A percentile compares a stretch with the other conserved stretches of the same genome.
These are phyloP conservation scores for Melitaea athalia DNA, from an alignment of 2,888 invertebrate genomes.

Conservation along the genomic window DNA sequence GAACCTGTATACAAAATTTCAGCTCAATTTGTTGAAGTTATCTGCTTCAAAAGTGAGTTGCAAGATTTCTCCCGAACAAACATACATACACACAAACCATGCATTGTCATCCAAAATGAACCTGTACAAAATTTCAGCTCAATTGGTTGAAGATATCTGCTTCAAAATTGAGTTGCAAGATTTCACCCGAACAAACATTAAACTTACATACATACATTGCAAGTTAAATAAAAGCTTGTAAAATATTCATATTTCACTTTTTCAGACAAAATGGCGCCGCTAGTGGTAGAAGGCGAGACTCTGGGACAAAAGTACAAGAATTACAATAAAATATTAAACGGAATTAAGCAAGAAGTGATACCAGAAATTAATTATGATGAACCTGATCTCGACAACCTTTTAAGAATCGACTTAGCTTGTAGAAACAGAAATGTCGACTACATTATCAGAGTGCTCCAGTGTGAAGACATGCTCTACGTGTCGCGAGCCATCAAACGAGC, in stretches of 20 bases:
- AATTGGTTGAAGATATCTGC: too few relatives aligned
- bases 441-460: conserved; percentile 57
- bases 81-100: too few relatives aligned
- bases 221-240: too few relatives aligned
- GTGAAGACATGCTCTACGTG: conserved; percentile 61
- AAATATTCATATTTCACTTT: not conserved
- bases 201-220: too few relatives aligned
- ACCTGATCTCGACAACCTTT: conserved; percentile 55
- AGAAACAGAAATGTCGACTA: conserved; percentile 55
- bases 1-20: too few relatives aligned
- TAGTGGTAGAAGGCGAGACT: conserved; percentile 50
- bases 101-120: too few relatives aligned
- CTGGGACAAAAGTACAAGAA: conserved; percentile 56
- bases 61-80: too few relatives aligned
- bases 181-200: too few relatives aligned
- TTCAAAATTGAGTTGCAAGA: too few relatives aligned
- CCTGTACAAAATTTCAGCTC: too few relatives aligned
- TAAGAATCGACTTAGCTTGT: conserved; percentile 63
- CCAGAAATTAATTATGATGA: conserved; percentile 46
- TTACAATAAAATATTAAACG: conserved; percentile 54
- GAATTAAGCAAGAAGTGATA: conserved; percentile 37
- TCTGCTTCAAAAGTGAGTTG: too few relatives aligned
- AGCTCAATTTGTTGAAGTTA: too few relatives aligned
- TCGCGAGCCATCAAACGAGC: conserved; percentile 61
- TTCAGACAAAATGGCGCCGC: conserved; percentile 52